These are phyloP conservation scores for Thunnus albacares DNA, from an alignment of 2,797 vertebrate species.

Conservation along the genomic window DNA sequence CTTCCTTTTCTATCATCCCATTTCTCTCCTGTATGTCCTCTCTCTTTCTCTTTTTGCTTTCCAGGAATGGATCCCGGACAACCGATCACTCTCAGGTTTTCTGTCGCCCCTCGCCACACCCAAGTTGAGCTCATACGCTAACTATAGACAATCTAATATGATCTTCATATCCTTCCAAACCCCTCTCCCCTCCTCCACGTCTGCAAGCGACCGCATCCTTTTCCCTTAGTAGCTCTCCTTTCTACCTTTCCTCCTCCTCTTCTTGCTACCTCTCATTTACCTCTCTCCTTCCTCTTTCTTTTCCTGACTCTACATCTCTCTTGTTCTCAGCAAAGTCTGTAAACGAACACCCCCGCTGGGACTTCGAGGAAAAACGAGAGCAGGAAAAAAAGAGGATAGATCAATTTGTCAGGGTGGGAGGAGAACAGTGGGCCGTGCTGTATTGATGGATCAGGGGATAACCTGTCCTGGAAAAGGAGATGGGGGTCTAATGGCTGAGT, in stretches of 20 bases:
- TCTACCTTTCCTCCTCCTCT: slow-evolving; percentile 22
- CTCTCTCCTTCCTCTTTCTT: slow-evolving; percentile 42
- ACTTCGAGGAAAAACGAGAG: slow-evolving; percentile 69
- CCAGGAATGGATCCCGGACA: slow-evolving; percentile 15
- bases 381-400: slow-evolving; percentile 63
- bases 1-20: neutral
- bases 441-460: slow-evolving; percentile 69
- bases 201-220: slow-evolving; percentile 47
- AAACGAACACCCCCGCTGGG: slow-evolving; percentile 82
- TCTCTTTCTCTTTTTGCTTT: slow-evolving; percentile 2
- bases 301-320: slow-evolving; percentile 47
- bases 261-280: slow-evolving; percentile 18
- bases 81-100: slow-evolving; percentile 33
- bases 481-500: slow-evolving; percentile 63
- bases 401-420: slow-evolving; percentile 69
- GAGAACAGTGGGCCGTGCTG: slow-evolving; percentile 36
- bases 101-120: slow-evolving; percentile 56
- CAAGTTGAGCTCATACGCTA: slow-evolving; percentile 60
- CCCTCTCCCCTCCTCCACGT: slow-evolving; percentile 29
- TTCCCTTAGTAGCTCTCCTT: slow-evolving; percentile 46
- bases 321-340: slow-evolving; percentile 68
- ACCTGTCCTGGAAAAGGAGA: slow-evolving; percentile 56
- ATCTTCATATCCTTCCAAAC: slow-evolving; percentile 44
- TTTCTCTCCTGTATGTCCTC: neutral
- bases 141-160: slow-evolving; percentile 59